Evolutionary conservation across 1,140 invertebrate genomes (phyloP), one percentile per base, ranked within the genome.

Genomic region (Xylocopa sonorina): DNA sequence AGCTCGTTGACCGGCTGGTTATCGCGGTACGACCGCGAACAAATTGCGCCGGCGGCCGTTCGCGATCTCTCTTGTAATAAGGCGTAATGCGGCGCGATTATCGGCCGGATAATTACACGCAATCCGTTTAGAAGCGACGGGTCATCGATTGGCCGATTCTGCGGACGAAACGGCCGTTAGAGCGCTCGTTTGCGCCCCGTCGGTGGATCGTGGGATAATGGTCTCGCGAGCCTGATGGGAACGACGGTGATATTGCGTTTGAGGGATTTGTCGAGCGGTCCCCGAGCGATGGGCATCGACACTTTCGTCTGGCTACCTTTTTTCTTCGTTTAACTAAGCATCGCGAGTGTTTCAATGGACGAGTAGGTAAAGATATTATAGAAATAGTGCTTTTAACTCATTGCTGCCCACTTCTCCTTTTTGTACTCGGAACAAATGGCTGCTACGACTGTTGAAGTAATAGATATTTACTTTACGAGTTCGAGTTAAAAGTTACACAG

Each of bases 1-100:
- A 78, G 48, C 58, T 46, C 27, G 57, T 34, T 72, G 57, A 24
- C 43, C 27, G 43, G 38, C 32, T 24, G 48, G 53, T 60, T 73
- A 78, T 78, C 68, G 58, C 41, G 68, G n/a, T 50, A 29, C 21
- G 21, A n/a, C 76, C 76, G 68, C 76, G 46, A 78, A 78, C 48
- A 53, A 73, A 78, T 78, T 55, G 77, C 68, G n/a, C 57, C 7
- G 38, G 14, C 29, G 43, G 32, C 41, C 24, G 0, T 29, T 21
- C 18, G 43, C 24, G 14, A 38, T 2, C 57, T 62, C 43, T 71
- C 66, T 71, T 34, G 66, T 62, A 71, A 78, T 71, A 71, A 71
- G 55, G 55, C 53, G 69, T 77, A 69, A 77, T 69, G 64, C 43
- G 66, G 18, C 32, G 12, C 32, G 53, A 77, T 77, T 77, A 69